Base-by-base conservation (phyloP, 2,888 invertebrate genomes). In the Hyposoter dolosus region DNA sequence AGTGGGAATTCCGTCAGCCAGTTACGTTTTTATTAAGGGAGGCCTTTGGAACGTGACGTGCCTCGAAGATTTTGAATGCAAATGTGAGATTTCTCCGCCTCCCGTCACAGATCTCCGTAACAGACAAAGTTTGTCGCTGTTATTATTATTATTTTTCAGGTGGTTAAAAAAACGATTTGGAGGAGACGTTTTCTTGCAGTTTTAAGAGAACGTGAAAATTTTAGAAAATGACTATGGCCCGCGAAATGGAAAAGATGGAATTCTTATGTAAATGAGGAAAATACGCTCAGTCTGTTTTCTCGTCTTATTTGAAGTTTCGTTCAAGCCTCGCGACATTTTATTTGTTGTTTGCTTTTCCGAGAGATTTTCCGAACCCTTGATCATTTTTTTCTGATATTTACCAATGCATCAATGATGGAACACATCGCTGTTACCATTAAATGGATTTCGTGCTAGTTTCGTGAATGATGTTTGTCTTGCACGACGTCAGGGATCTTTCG, bases 61-160 rank as follows among this genome's bases (percentile, higher is more conserved):
- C 50, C 50, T 66, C 1, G 0, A 68, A 68, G 66, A 77, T 50
- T 66, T 40, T 9, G n/a, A 77, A 66, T 77, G 66, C 66, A 77
- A 77, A 68, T 68, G 50, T 53, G 23, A 50, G 17, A 77, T 77
- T 77, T 50, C 40, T n/a, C 28, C 23, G 50, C 23, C 66, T 53
- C 40, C 35, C 53, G 5, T 40, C 23, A 28, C 28, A 32, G 32
- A 68, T 68, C 50, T 2, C 4, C 40, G 3, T 23, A 15, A 35
- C 35, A n/a, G 40, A 17, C 28, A 53, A 50, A 77, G 40, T 65
- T 72, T 7, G 15, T 6, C 3, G 40, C 12, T 40, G 40, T 19
- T 40, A 72, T 72, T 72, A 19, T 72, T 56, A 23, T 23, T 35
- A 35, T 74, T 10, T 15, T 53, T 60, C 23, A 9, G 10, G 23